Base-by-base conservation (phyloP, 2,113 vertebrate genomes). In the Egretta garzetta region DNA sequence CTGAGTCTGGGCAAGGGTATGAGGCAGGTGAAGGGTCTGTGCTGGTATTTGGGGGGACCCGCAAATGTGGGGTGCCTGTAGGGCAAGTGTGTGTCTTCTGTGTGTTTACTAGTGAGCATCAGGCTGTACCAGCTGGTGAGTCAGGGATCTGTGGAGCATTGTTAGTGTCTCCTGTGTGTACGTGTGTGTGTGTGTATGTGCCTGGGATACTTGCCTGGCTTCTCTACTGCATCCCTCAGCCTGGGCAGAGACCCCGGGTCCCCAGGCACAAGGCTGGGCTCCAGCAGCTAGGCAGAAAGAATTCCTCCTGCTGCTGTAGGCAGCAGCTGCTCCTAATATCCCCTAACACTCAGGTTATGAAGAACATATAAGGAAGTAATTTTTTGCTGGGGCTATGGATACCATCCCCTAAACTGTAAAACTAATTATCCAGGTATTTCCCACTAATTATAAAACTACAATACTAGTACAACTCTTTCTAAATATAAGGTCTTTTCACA, bases 1-100 rank as follows among this genome's bases (percentile, higher is more conserved):
- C 2, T 7, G 7, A 8, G 27, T 63, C 9, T 3, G 8, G 15
- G 27, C 10, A 63, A 8, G 9, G 6, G 4, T 68, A 33, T 43
- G 20, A 58, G 21, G 10, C 2, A 1, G n/a, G 4, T 0, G 0
- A 43, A 58, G 23, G 8, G 5, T 33, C 30, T 81, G 2, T 77
- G 15, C 4, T 49, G 13, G 4, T 60, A 15, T 77, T 4, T 18
- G 8, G 6, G 24, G 20, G 4, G 8, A 53, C 12, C 4, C 0
- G 0, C 0, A 2, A 27, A 37, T 4, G 2, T 33, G 22, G 30
- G 14, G 4, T 41, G 8, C 13, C 20, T 24, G 23, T 62, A 37
- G 10, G 37, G 58, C 0, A 0, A 35, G 20, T 6, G 9, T 82
- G 28, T 27, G 56, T 55, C 18, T 71, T 39, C 30, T 64, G 26